Evolutionary conservation across 2,797 vertebrate species (phyloP).

Genomic region (Poeciliopsis turneri): DNA sequence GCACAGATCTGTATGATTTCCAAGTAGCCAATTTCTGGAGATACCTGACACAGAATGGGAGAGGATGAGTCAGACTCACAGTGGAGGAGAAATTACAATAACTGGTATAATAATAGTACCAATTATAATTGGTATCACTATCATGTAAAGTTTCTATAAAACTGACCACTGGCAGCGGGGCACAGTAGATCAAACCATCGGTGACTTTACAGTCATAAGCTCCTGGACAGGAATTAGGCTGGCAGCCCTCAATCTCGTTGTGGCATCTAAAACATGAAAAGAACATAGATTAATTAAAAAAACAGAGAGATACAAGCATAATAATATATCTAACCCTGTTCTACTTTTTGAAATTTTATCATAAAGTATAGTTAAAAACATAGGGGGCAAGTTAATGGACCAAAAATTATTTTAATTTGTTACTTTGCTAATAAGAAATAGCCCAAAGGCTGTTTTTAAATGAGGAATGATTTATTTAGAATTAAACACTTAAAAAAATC

Average conservation of each 20-base stretch:
- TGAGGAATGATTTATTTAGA: not conserved
- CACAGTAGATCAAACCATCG: slow-evolving; percentile 74
- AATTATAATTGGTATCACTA: too few relatives aligned
- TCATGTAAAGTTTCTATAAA: not conserved
- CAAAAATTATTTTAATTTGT: not conserved
- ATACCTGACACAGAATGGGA: slow-evolving; percentile 28
- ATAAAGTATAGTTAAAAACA: not conserved
- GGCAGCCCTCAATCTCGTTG: slow-evolving; percentile 77
- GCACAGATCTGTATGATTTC: slow-evolving; percentile 85
- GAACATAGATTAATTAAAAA: not conserved
- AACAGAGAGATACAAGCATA: not conserved
- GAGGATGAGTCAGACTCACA: not conserved
- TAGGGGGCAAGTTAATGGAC: not conserved
- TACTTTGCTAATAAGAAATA: not conserved
- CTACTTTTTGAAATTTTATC: not conserved
- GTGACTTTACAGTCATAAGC: slow-evolving; percentile 79
- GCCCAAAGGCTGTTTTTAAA: not conserved
- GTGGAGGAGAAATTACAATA: not conserved
- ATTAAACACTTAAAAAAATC: not conserved
- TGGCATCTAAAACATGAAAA: slow-evolving; percentile 82
- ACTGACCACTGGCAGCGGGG: slow-evolving; percentile 62
- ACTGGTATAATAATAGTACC: too few relatives aligned
- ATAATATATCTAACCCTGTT: not conserved
- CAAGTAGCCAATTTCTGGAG: slow-evolving; percentile 66
- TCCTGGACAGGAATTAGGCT: slow-evolving; percentile 78